Evolutionary conservation across 1,140 invertebrate species (phyloP), one percentile per base, ranked within the genome.

Genomic region (Semibalanus balanoides): DNA sequence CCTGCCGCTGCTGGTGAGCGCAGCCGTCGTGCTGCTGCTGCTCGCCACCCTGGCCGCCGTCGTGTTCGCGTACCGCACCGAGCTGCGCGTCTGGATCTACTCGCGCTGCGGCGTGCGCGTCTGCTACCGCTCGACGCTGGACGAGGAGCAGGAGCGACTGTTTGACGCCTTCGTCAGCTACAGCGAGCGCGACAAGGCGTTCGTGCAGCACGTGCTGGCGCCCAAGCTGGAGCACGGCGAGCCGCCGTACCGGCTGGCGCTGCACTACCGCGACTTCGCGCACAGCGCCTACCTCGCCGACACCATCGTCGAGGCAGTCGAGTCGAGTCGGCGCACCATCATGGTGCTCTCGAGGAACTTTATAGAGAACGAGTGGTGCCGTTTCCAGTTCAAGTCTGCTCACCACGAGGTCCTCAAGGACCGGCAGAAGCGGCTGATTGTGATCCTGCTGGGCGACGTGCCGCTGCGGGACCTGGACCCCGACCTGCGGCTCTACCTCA

Each of bases 91-190:
- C 88, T 94, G 19, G 84, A 78, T 84, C 73, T 80, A 81, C 74
- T 78, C 80, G 27, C 80, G 79, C 35, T 83, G 79, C 76, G 81
- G 93, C 76, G 87, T 94, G 0, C 86, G 93, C 30, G 87, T 95
- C 43, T 92, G 91, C 78, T 79, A 87, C 81, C 86, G 86, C 87
- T 84, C 80, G 71, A 74, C 70, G 76, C 79, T 51, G 31, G 77
- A 79, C 87, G 89, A 77, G 64, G 78, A 78, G 30, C 73, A 71
- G 74, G 74, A 79, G 81, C 94, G 94, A 80, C 85, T 94, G 19
- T 97, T 95, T 83, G 96, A 97, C 82, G 94, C 92, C 51, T 96
- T 95, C 83, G 90, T 97, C 5, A 91, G 93, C 77, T 96, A 97
- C 85, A 94, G 93, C 78, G 91, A 93, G 29, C 93, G 94, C 83